Base-by-base conservation (phyloP, 2,888 invertebrate species). In the Hirtodrosophila confusa region DNA sequence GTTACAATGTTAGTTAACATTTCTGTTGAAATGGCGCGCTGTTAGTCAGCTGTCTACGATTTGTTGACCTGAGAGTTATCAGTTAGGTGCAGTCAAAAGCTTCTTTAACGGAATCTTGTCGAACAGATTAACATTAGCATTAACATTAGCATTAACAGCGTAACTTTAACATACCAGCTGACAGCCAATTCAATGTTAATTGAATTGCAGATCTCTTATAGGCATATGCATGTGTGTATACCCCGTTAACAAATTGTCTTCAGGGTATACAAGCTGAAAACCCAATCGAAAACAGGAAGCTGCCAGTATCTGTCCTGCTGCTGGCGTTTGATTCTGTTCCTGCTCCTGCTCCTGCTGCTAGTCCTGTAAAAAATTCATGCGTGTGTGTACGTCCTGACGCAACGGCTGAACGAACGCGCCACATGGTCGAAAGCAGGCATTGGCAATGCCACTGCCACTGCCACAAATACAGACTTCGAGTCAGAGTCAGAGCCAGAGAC, bases 361-460 rank as follows among this genome's bases (percentile, higher is more conserved):
- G 63, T 66, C 62, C 61, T 71, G 76, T 80, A 70, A 80, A 82
- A 80, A 79, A 80, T 80, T 82, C 77, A 80, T 80, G 80, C 57
- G 48, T 69, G 56, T 54, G 36, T 54, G 51, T 72, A 45, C 51
- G 56, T 67, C 63, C 64, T 57, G 65, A 47, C 65, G 66, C 69
- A 69, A 62, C 56, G 51, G 56, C 66, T 61, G 39, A 55, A 45
- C 53, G 39, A 54, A 55, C 50, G 61, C 47, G 60, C 51, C 67
- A 57, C 69, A 73, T 48, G 70, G 74, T 70, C 78, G 78, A 76
- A 65, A 63, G 63, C 50, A 69, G 65, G 45, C 69, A 55, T 39
- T 63, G 27, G 27, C 17, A 17, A 17, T 5, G 64, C 56, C 65
- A 50, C 56, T 5, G 64, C 56, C 65, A 50, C 56, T 53, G 39